A percentile compares a stretch with the other conserved stretches of the same genome.
phyloP scores from a whole-genome alignment of 2,113 vertebrate species.

The Bubo blakistoni region DNA sequence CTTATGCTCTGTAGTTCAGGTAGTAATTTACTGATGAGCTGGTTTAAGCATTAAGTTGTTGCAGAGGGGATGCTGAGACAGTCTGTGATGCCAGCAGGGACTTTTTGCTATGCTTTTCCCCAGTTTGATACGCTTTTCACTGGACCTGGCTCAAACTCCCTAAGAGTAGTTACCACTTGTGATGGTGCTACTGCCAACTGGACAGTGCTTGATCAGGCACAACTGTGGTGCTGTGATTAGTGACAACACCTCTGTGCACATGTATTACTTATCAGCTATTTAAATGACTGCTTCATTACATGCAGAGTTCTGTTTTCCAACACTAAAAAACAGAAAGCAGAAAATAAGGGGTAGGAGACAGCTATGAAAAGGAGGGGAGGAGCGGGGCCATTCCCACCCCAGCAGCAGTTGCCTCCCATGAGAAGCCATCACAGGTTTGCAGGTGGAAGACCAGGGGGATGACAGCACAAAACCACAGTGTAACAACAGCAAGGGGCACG shows the following conservation, averaged over 20 bases:
- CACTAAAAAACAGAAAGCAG: not conserved
- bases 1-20: not conserved
- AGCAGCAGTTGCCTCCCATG: not conserved
- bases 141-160: not conserved
- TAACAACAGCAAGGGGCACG: not conserved
- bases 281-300: not conserved
- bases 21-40: not conserved
- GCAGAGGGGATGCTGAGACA: not conserved
- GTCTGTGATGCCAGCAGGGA: not conserved
- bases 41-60: not conserved
- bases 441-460: rapidly evolving
- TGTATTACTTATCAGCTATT: not conserved
- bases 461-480: rapidly evolving
- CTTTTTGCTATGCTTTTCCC: not conserved
- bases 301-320: not conserved
- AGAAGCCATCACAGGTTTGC: not conserved
- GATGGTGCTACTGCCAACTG: rapidly evolving
- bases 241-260: too few relatives aligned
- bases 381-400: not conserved
- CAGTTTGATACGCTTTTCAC: too few relatives aligned
- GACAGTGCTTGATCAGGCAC: rapidly evolving
- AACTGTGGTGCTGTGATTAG: rapidly evolving
- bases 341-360: not conserved
- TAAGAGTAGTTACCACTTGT: not conserved
- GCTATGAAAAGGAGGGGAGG: not conserved